A percentile compares a stretch with the other conserved stretches of the same genome.
Conservation (phyloP, 1,140 invertebrate genomes). For the Neodiprion fabricii region DNA sequence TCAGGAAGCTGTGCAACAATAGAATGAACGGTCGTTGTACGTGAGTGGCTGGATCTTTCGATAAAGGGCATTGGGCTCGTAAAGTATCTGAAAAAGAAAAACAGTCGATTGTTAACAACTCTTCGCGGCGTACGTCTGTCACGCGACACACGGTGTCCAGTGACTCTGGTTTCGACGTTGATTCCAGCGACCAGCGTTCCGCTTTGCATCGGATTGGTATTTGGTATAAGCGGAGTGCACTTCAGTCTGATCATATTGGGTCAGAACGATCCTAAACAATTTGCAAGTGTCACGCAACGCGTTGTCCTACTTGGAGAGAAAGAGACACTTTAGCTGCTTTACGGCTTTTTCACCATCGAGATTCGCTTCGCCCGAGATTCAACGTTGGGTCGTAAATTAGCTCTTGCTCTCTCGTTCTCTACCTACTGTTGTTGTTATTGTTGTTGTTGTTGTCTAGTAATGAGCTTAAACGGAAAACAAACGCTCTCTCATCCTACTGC, state of each 20-base stretch:
- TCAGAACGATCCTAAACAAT: background rate
- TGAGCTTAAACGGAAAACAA: background rate
- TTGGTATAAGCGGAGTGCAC: no score
- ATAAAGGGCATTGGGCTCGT: no score
- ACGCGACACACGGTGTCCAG: background rate
- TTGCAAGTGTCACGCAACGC: background rate
- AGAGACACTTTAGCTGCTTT: background rate
- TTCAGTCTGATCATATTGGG: background rate
- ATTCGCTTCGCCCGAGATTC: background rate
- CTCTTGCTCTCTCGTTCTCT: no score
- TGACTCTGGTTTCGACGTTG: background rate
- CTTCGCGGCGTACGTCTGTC: background rate
- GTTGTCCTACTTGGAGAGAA: background rate
- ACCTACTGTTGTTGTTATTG: no score
- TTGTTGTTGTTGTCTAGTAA: background rate
- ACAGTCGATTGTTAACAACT: no score
- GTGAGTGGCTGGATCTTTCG: no score
- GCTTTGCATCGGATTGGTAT: no score
- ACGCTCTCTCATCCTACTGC: constrained; percentile 1
- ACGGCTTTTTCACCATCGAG: background rate
- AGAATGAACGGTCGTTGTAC: no score
- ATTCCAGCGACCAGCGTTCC: background rate
- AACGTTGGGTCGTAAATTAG: constrained; percentile 5
- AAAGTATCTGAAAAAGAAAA: no score
- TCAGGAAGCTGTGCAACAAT: no score